Evolutionary conservation across 2,888 invertebrate species (phyloP).

Genomic region (Gerris lacustris): DNA sequence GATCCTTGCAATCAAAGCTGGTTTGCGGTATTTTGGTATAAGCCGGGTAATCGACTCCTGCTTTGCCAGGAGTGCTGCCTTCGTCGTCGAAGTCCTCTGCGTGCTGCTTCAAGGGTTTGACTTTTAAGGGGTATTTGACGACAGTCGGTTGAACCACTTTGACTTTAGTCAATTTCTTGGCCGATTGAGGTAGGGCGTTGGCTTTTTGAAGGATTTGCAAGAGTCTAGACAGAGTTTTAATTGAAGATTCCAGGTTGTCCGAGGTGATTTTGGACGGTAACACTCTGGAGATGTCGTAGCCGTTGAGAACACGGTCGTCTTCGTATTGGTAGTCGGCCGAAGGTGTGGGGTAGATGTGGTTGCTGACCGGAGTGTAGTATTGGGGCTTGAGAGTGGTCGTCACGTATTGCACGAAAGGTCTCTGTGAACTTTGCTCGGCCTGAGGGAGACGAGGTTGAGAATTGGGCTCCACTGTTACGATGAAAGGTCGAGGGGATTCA

Average conservation of each 20-base stretch:
- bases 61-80: conserved; percentile 41
- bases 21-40: conserved; percentile 63
- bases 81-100: conserved; percentile 25
- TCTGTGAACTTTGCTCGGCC: background rate
- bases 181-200: conserved; percentile 35
- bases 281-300: conserved; percentile 41
- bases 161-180: conserved; percentile 47
- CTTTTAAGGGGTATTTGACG: conserved; percentile 43
- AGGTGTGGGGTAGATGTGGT: background rate
- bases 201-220: conserved; percentile 50
- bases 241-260: conserved; percentile 66
- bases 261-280: conserved; percentile 62
- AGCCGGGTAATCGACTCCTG: conserved; percentile 71
- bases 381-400: background rate
- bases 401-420: background rate
- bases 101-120: conserved; percentile 19
- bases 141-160: conserved; percentile 38
- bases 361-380: background rate
- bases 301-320: conserved; percentile 7
- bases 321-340: conserved; percentile 15
- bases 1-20: conserved; percentile 65
- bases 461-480: conserved; percentile 4
- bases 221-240: conserved; percentile 62
- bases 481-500: background rate
- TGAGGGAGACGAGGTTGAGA: background rate